A percentile compares a stretch with the other conserved stretches of the same genome.
Conservation (phyloP, 2,113 vertebrate genomes). For the Peromyscus maniculatus region DNA sequence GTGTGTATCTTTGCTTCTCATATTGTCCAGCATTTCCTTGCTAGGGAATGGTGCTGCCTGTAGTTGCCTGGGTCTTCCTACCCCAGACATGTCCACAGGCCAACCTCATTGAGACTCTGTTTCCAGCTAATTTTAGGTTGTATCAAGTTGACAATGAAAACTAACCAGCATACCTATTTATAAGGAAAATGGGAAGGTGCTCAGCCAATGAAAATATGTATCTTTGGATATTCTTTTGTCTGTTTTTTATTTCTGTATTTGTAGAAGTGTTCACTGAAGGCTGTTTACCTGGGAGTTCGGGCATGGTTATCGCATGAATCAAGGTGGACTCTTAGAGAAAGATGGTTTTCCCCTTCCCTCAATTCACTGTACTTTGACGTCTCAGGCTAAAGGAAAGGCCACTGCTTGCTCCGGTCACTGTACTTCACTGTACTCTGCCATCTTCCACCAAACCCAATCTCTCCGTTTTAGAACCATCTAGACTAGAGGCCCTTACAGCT, state of each 20-base stretch:
- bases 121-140: neutral
- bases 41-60: neutral
- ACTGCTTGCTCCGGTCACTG: neutral
- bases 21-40: neutral
- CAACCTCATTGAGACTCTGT: neutral
- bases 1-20: neutral
- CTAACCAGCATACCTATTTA: neutral
- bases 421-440: neutral
- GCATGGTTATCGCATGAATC: neutral
- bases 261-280: neutral
- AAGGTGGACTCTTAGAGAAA: neutral
- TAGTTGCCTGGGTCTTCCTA: neutral
- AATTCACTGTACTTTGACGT: neutral
- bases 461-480: constrained; percentile 33
- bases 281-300: neutral
- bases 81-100: neutral
- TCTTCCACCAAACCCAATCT: neutral
- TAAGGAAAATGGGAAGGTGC: constrained; percentile 14
- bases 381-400: neutral
- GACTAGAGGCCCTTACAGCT: neutral
- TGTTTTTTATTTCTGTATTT: constrained; percentile 10
- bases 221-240: constrained; percentile 17
- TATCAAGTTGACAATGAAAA: neutral
- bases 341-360: neutral
- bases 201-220: neutral